Percentiles rank a stretch among this genome's conserved stretches.
Evolutionary conservation across 2,888 invertebrate species (phyloP).

Genomic region (Metopia argyrocephala): DNA sequence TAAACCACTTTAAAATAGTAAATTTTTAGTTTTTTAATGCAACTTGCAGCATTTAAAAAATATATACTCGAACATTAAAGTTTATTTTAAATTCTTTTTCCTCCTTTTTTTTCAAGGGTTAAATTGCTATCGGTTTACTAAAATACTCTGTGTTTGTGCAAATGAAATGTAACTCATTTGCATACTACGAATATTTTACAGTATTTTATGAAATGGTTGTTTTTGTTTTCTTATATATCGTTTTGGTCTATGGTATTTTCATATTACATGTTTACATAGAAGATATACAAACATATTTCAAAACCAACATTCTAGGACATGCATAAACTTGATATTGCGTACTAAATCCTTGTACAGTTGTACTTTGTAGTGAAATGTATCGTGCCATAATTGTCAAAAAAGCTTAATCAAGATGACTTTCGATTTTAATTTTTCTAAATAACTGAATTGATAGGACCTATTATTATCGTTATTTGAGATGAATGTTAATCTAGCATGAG

Average conservation of each 20-base stretch:
- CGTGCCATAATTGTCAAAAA: background rate
- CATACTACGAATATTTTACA: constrained; percentile 10
- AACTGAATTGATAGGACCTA: too few relatives aligned
- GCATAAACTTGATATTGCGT: background rate
- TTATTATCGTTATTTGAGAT: too few relatives aligned
- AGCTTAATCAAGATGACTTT: too few relatives aligned
- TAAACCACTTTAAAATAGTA: too few relatives aligned
- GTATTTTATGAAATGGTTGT: background rate
- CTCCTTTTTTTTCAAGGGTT: constrained; percentile 8
- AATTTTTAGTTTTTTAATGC: too few relatives aligned
- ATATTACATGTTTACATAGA: background rate
- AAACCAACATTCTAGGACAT: background rate
- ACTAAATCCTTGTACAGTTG: background rate
- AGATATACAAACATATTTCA: background rate
- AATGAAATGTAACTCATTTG: constrained; percentile 32
- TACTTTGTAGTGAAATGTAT: background rate
- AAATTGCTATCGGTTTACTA: background rate
- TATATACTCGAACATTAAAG: too few relatives aligned
- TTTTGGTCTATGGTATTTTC: background rate
- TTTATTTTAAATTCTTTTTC: too few relatives aligned
- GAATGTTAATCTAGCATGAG: too few relatives aligned
- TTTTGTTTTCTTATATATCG: background rate
- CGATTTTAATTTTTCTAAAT: too few relatives aligned
- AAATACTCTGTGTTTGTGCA: constrained; percentile 15
- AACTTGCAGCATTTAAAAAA: too few relatives aligned